These are phyloP conservation scores for Orussus abietinus DNA, from an alignment of 1,140 invertebrate genomes.

Conservation along the genomic window DNA sequence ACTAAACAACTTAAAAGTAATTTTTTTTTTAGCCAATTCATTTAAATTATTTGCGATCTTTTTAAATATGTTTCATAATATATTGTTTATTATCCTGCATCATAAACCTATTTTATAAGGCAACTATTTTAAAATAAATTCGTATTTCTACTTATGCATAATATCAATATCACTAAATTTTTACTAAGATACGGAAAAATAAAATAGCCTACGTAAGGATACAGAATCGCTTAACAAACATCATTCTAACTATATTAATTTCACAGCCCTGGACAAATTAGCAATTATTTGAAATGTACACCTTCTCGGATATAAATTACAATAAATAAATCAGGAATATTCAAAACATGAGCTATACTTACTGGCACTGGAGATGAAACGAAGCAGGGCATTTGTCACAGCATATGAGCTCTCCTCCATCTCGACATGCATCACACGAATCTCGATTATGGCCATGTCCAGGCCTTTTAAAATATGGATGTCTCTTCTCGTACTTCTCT, in stretches of 20 bases:
- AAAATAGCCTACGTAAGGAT: constrained; percentile 4
- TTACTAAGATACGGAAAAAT: too few relatives aligned
- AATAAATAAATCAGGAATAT: constrained; percentile 9
- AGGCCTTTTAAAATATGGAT: constrained; percentile 80
- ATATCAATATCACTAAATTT: too few relatives aligned
- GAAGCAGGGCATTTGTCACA: constrained; percentile 93
- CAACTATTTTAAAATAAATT: too few relatives aligned
- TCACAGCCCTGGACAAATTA: neutral
- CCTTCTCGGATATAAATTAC: neutral
- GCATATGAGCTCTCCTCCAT: constrained; percentile 92
- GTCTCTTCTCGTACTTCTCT: constrained; percentile 63
- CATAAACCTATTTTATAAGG: too few relatives aligned
- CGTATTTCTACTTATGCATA: too few relatives aligned
- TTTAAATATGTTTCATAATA: too few relatives aligned
- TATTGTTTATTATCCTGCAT: too few relatives aligned
- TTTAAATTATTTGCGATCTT: too few relatives aligned
- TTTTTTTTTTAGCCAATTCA: too few relatives aligned
- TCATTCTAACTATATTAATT: constrained; percentile 2
- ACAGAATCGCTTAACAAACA: constrained; percentile 8
- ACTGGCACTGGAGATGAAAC: constrained; percentile 94
- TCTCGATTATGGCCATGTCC: constrained; percentile 91
- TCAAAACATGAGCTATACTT: too few relatives aligned
- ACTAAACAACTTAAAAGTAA: too few relatives aligned
- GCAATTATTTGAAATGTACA: too few relatives aligned
- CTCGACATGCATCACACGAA: constrained; percentile 85